Percentiles rank a stretch among this genome's conserved stretches.
Evolutionary conservation across 2,113 vertebrate genomes (phyloP).

Genomic region (Lathamus discolor): DNA sequence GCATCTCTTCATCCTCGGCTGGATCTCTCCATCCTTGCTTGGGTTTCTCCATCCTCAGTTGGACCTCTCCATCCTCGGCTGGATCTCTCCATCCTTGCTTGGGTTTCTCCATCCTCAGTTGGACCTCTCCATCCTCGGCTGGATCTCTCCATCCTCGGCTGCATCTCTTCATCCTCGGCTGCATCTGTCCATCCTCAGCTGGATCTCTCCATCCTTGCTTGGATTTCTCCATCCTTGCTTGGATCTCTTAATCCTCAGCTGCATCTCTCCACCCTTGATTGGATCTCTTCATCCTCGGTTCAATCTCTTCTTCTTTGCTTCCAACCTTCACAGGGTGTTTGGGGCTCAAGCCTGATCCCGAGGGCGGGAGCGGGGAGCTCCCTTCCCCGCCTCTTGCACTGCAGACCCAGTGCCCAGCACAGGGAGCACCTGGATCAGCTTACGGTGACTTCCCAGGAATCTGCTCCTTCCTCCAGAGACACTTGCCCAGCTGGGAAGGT

Average conservation of each 20-base stretch:
- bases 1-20: rapidly evolving
- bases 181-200: rapidly evolving
- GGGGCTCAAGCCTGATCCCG: not conserved
- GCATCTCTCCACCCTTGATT: no score
- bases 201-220: rapidly evolving
- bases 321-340: rapidly evolving
- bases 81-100: rapidly evolving
- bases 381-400: not conserved
- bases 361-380: not conserved
- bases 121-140: rapidly evolving
- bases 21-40: no score
- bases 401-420: not conserved
- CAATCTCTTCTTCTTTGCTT: not conserved
- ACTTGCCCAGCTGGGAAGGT: not conserved
- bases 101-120: no score
- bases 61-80: no score
- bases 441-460: not conserved
- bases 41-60: no score
- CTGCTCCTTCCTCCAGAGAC: not conserved
- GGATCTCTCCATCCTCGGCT: rapidly evolving
- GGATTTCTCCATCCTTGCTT: rapidly evolving
- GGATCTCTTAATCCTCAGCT: rapidly evolving
- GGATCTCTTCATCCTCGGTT: no score
- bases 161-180: no score
- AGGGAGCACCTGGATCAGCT: not conserved